Conservation (phyloP, 2,888 invertebrate species). For the Torymus texanus region DNA sequence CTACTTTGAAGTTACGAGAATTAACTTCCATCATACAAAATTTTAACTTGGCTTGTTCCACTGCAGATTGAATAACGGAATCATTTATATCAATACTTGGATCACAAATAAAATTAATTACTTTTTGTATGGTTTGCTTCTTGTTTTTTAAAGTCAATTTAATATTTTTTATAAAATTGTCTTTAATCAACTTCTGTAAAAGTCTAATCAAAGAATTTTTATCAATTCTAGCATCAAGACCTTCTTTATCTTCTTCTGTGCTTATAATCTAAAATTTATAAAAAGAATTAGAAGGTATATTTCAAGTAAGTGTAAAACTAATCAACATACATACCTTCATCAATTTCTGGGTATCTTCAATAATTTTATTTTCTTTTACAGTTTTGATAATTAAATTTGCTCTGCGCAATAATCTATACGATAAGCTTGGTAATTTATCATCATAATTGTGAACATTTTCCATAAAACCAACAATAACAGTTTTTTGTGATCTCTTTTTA, state of each 20-base stretch:
- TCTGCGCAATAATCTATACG: conserved; percentile 77
- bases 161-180: conserved; percentile 78
- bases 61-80: conserved; percentile 77
- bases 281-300: conserved; percentile 23
- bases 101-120: conserved; percentile 78
- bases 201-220: conserved; percentile 81
- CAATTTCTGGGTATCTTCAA: conserved; percentile 77
- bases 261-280: conserved; percentile 73
- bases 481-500: conserved; percentile 60
- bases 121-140: conserved; percentile 70
- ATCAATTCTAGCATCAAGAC: conserved; percentile 78
- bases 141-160: conserved; percentile 76
- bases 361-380: conserved; percentile 79
- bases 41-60: conserved; percentile 81
- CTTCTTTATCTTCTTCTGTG: conserved; percentile 78
- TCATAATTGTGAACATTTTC: conserved; percentile 64
- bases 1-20: neutral
- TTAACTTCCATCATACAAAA: conserved; percentile 68
- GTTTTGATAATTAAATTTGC: conserved; percentile 80
- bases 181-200: conserved; percentile 77
- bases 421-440: conserved; percentile 65
- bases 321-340: conserved; percentile 70
- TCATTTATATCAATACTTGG: conserved; percentile 75
- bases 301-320: conserved; percentile 13
- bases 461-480: conserved; percentile 66